Conservation (phyloP, 2,797 vertebrate genomes). For the Cossypha niveicapilla region DNA sequence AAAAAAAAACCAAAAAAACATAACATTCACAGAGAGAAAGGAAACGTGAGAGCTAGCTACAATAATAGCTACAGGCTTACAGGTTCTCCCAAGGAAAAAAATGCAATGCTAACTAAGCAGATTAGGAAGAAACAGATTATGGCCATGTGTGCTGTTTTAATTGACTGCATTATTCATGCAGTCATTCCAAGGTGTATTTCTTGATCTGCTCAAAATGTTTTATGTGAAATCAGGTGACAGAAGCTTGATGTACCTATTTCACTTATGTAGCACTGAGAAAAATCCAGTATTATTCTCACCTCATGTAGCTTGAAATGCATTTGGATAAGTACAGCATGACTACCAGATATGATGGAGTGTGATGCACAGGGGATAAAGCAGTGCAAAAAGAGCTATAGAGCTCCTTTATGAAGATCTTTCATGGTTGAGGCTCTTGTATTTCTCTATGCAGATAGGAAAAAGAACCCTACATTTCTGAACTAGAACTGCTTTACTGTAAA, state of each 20-base stretch:
- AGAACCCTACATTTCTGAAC: background rate
- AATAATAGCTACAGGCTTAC: background rate
- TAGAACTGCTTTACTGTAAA: background rate
- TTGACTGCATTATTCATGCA: background rate
- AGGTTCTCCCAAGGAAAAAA: background rate
- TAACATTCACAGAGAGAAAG: background rate
- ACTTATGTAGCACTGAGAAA: background rate
- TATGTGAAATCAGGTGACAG: background rate
- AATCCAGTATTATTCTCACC: background rate
- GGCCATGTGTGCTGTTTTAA: background rate
- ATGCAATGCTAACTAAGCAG: background rate
- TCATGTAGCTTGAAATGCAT: background rate
- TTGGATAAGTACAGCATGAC: background rate
- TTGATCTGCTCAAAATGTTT: background rate
- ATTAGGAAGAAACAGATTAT: background rate
- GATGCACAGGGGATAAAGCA: background rate
- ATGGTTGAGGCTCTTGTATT: background rate
- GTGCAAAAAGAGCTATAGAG: background rate
- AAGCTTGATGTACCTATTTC: background rate
- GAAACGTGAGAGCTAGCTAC: background rate
- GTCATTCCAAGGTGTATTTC: background rate
- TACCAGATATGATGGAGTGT: background rate
- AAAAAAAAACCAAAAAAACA: background rate
- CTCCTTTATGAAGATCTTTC: background rate
- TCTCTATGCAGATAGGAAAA: background rate